Percentiles rank a stretch among this genome's conserved stretches.
phyloP scores from a whole-genome alignment of 2,888 invertebrate genomes.

The Stenchaetothrips biformis region DNA sequence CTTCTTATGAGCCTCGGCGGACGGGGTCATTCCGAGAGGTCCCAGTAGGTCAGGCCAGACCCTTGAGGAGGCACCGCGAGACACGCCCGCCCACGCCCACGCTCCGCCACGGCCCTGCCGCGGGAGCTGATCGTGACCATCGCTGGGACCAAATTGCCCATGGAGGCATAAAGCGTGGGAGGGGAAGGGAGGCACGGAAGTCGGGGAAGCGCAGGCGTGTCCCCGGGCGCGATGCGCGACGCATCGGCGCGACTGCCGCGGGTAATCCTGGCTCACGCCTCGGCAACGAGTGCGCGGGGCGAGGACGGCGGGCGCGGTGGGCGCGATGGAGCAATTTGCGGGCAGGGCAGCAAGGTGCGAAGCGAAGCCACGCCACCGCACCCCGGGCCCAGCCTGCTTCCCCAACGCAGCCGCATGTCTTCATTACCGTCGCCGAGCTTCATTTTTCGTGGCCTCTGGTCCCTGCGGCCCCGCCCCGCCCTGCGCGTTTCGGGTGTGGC shows the following conservation, averaged over 20 bases:
- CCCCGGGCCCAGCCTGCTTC: no score
- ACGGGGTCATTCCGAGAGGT: no score
- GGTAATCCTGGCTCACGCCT: neutral
- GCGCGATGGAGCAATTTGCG: neutral
- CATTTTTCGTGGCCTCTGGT: no score
- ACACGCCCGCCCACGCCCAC: neutral
- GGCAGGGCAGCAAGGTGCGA: neutral
- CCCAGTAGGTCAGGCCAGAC: no score
- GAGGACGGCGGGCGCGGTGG: neutral
- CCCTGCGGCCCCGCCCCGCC: no score
- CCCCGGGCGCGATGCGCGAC: neutral
- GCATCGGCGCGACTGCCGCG: neutral
- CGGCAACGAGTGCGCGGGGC: neutral
- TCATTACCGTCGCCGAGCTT: no score
- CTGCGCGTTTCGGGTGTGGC: no score
- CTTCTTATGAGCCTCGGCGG: no score
- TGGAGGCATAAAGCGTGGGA: neutral
- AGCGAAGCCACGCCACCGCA: no score
- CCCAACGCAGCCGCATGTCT: no score
- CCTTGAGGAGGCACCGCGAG: neutral
- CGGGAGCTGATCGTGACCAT: neutral
- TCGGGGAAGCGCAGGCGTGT: neutral
- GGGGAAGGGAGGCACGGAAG: neutral
- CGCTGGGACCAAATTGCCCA: conserved; percentile 11
- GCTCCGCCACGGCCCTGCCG: neutral